Evolutionary conservation across 2,797 vertebrate species (phyloP), one percentile per base, ranked within the genome.

Genomic region (Botia kubotai): DNA sequence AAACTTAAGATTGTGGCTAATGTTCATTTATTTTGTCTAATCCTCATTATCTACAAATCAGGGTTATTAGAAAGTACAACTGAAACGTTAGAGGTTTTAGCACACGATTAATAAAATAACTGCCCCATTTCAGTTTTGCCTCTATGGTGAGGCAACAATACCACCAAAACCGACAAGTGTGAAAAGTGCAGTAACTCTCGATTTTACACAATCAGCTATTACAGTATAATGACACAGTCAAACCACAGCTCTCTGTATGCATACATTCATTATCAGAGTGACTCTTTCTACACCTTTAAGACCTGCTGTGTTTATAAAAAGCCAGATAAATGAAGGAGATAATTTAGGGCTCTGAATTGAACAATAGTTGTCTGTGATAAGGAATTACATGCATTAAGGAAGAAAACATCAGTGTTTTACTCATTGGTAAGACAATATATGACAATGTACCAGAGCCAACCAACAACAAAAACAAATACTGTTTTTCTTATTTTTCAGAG

Each of bases 211-310:
- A 66, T 26, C 69, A 33, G 29, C 62, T 69, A 62, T 79, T 73
- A 83, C 77, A 80, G 73, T 65, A 75, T 57, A 68, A 48, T 65
- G 33, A 75, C 77, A 81, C 63, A 67, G 21, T 52, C 70, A 21
- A 65, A 70, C 66, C 70, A 75, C 82, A 80, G 67, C 82, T 71
- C 72, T 79, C 76, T 55, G 65, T 46, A 33, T 46, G 62, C 73
- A 66, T 86, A 89, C 87, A 89, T 89, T 89, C 86, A 81, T 58
- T 17, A 67, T 80, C 26, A 66, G 71, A 80, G 72, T 67, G 52
- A 77, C 33, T 4, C 72, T 43, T 21, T 53, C 57, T 52, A 75
- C 14, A 67, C 48, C 36, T 78, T 79, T 78, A 79, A 74, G 72
- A 79, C 66, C 43, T 29, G 39, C 43, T 39, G 55, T 73, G 84